phyloP scores from a whole-genome alignment of 2,888 invertebrate genomes.

The Saturnia japonica region DNA sequence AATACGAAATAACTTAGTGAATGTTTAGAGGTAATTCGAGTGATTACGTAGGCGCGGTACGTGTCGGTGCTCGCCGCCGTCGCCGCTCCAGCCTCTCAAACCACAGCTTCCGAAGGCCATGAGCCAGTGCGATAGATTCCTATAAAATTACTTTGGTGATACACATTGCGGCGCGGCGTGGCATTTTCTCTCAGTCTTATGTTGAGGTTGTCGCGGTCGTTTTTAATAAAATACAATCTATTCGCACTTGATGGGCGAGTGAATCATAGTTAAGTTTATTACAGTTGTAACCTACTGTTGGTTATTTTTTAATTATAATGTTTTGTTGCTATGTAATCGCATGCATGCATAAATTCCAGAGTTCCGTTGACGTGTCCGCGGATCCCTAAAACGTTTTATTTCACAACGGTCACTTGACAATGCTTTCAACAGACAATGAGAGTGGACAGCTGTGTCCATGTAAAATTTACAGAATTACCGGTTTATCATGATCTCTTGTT shows the following conservation, averaged over 20 bases:
- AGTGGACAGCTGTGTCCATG: slow-evolving; percentile 38
- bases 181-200: slow-evolving; percentile 11
- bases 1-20: slow-evolving; percentile 12
- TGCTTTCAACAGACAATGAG: slow-evolving; percentile 29
- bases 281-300: not conserved
- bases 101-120: slow-evolving; percentile 21
- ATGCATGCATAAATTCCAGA: not conserved
- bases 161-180: slow-evolving; percentile 4
- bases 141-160: slow-evolving; percentile 7
- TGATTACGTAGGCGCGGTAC: slow-evolving; percentile 14
- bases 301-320: not conserved
- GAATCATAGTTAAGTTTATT: not conserved
- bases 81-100: slow-evolving; percentile 14
- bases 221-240: not conserved
- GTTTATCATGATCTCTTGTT: not conserved
- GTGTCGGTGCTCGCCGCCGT: not conserved
- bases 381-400: not conserved
- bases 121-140: slow-evolving; percentile 11
- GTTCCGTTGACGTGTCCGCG: not conserved
- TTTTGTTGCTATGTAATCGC: not conserved
- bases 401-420: slow-evolving; percentile 42
- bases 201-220: not conserved
- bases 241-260: too few species aligned
- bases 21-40: slow-evolving; percentile 9
- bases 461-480: not conserved